phyloP scores from a whole-genome alignment of 2,113 vertebrate species.

The Gorilla gorilla region DNA sequence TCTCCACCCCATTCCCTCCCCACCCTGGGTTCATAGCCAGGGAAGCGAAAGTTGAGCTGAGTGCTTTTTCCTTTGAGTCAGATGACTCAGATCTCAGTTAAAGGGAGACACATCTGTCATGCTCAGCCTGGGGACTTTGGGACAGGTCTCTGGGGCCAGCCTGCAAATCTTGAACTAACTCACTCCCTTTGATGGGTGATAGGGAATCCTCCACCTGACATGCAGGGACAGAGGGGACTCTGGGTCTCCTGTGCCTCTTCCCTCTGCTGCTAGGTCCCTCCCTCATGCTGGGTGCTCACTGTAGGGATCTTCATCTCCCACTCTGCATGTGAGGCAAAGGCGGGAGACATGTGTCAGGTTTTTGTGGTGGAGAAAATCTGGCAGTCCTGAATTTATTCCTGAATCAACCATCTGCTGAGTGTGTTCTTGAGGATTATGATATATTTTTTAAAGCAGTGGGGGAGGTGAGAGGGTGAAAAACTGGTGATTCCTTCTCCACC shows the following conservation, averaged over 20 bases:
- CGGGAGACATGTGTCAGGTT: slow-evolving; percentile 15
- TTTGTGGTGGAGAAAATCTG: slow-evolving; percentile 59
- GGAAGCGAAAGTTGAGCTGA: neutral
- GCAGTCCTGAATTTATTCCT: slow-evolving; percentile 43
- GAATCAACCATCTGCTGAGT: slow-evolving; percentile 59
- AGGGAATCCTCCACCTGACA: neutral
- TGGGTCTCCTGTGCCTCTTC: neutral
- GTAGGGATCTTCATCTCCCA: neutral
- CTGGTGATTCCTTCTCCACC: slow-evolving; percentile 11
- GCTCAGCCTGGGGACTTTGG: neutral
- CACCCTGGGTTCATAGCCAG: slow-evolving; percentile 9
- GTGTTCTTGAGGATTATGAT: slow-evolving; percentile 37
- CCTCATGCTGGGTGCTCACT: neutral
- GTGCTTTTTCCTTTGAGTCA: slow-evolving; percentile 46
- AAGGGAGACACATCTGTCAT: slow-evolving; percentile 49
- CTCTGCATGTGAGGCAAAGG: neutral
- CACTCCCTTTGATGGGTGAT: neutral
- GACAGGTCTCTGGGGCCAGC: neutral
- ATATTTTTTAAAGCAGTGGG: slow-evolving; percentile 1
- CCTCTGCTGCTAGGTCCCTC: neutral
- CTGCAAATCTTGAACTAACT: neutral
- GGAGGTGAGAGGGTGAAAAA: neutral
- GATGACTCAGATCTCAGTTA: neutral
- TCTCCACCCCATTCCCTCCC: neutral
- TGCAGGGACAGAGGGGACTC: neutral